Evolutionary conservation across 2,113 vertebrate species (phyloP).

Genomic region (Recurvirostra avosetta): DNA sequence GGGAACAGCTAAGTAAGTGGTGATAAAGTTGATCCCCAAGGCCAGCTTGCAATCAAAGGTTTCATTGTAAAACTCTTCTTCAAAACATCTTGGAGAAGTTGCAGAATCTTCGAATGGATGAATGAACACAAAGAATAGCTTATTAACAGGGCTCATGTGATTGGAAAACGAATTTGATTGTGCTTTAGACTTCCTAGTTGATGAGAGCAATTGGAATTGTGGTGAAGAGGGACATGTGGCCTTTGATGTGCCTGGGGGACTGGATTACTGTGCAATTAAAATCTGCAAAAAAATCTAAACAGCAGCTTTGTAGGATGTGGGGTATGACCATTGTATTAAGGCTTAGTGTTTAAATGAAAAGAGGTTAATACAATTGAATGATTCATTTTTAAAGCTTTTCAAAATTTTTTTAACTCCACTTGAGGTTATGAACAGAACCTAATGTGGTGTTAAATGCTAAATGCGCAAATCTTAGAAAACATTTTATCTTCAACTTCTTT

Average conservation of each 20-base stretch:
- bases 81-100: conserved; percentile 72
- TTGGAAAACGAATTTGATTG: conserved; percentile 86
- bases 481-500: neutral
- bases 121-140: conserved; percentile 77
- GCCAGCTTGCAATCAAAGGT: conserved; percentile 76
- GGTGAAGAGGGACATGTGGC: conserved; percentile 37
- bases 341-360: neutral
- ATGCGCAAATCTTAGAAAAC: neutral
- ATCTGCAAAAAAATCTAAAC: conserved; percentile 21
- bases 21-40: conserved; percentile 77
- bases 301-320: conserved; percentile 16
- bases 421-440: neutral
- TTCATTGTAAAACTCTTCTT: conserved; percentile 79
- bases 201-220: conserved; percentile 75
- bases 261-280: conserved; percentile 68
- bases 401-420: neutral
- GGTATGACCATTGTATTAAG: neutral
- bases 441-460: neutral
- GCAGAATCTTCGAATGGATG: conserved; percentile 73
- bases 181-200: conserved; percentile 72
- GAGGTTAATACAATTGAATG: neutral
- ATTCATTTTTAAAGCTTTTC: conserved; percentile 4
- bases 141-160: conserved; percentile 80
- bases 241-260: conserved; percentile 68
- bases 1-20: conserved; percentile 55